Evolutionary conservation across 2,888 invertebrate species (phyloP), one percentile per base, ranked within the genome.

Genomic region (Odontothrips loti): DNA sequence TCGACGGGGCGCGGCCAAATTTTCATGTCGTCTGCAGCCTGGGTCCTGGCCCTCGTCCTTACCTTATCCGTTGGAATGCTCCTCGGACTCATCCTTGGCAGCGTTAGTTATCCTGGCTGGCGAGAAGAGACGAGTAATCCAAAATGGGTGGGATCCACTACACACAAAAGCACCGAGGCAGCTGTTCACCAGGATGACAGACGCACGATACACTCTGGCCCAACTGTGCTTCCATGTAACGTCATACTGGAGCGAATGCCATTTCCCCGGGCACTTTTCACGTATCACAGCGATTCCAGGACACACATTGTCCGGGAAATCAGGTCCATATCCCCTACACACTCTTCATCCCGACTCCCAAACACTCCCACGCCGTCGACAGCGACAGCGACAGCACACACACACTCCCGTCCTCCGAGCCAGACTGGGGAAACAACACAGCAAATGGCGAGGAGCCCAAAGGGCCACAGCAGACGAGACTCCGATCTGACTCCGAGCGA

Each of bases 61-160:
- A 75, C 68, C 68, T 75, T 75, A 75, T 75, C 68, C 23, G 68
- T 75, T 27, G 68, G 68, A 27, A 75, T 75, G 68, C 27, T 27
- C 68, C 68, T 75, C 68, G 68, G 68, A 75, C 68, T 75, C 68
- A 75, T 75, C 68, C 68, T 75, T 75, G 68, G 68, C 68, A 75
- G 23, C 23, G 68, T 58, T 75, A 75, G 27, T 17, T 75, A 75
- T 75, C 68, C 68, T 75, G 68, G 68, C 58, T 20, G 12, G 34
- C 34, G 34, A 43, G 34, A 75, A n/a, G 68, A 27, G 68, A 75
- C 68, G 68, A 75, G 68, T 75, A 75, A 75, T 75, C 68, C 68
- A 75, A 75, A 75, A 75, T 43, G 68, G 68, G 68, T 58, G 27
- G 68, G 27, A 27, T 23, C 68, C 68, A 27, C 68, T 27, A 27